These are phyloP conservation scores for Ephialtes manifestator DNA, from an alignment of 2,888 invertebrate genomes.

Conservation along the genomic window DNA sequence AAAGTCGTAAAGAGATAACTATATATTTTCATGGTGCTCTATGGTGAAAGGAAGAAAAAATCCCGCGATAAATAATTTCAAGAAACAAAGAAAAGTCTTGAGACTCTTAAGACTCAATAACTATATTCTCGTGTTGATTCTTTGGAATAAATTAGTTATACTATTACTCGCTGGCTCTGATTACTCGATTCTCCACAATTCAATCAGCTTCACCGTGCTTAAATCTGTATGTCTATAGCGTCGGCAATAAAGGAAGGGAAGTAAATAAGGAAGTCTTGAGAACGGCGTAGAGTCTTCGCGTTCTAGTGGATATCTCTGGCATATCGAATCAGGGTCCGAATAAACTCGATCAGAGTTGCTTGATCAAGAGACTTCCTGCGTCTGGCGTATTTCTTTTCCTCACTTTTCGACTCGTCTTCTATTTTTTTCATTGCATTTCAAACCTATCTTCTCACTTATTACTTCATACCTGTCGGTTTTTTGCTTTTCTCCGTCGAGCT, in stretches of 20 bases:
- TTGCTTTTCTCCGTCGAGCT: slow-evolving; percentile 97
- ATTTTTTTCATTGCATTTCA: slow-evolving; percentile 1
- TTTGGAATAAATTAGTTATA: neutral
- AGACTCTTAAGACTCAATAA: neutral
- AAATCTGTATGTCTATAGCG: neutral
- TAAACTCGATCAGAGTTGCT: slow-evolving; percentile 56
- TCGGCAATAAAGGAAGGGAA: neutral
- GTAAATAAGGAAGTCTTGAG: slow-evolving; percentile 36
- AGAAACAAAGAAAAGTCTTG: neutral
- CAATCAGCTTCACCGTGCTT: slow-evolving; percentile 23
- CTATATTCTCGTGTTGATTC: neutral
- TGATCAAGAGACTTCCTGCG: slow-evolving; percentile 58
- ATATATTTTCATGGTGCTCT: too few species aligned
- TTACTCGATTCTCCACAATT: neutral
- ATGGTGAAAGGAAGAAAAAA: too few species aligned
- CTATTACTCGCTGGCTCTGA: neutral
- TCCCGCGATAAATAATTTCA: too few species aligned
- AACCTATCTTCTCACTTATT: neutral
- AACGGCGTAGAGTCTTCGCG: neutral
- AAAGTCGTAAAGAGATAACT: too few species aligned
- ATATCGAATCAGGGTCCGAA: slow-evolving; percentile 44
- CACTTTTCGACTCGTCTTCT: neutral
- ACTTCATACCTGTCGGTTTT: slow-evolving; percentile 95
- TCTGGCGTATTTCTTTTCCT: neutral
- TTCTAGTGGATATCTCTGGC: slow-evolving; percentile 8